These are phyloP conservation scores for Andrena haemorrhoa DNA, from an alignment of 2,888 invertebrate species.

Conservation along the genomic window DNA sequence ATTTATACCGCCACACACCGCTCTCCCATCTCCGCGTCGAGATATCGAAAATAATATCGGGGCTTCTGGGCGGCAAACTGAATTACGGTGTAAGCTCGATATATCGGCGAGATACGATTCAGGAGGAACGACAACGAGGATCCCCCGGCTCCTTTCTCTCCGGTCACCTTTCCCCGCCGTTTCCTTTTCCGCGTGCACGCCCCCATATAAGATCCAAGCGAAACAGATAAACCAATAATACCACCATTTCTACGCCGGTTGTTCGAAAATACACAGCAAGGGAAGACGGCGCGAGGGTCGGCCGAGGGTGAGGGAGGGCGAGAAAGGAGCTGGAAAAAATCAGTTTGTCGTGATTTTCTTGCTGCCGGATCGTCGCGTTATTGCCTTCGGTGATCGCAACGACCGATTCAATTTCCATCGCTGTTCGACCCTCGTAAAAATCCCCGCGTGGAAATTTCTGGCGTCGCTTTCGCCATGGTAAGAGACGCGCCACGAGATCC, in stretches of 20 bases:
- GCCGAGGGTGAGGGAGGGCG: not conserved
- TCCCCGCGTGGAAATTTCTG: constrained; percentile 2
- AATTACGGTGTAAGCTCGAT: constrained; percentile 73
- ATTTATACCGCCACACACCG: constrained; percentile 56
- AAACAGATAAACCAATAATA: constrained; percentile 80
- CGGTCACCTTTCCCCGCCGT: not conserved
- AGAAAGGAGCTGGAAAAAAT: constrained; percentile 44
- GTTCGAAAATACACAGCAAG: constrained; percentile 55
- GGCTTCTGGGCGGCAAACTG: constrained; percentile 68
- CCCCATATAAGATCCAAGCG: constrained; percentile 38
- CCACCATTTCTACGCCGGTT: constrained; percentile 71
- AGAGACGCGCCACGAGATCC: not conserved
- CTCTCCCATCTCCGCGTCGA: constrained; percentile 44
- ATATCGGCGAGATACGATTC: constrained; percentile 67
- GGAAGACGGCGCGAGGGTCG: not conserved
- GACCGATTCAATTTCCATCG: constrained; percentile 62
- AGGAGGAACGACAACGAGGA: constrained; percentile 55
- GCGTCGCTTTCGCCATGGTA: not conserved
- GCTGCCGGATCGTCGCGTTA: constrained; percentile 44
- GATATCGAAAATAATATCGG: constrained; percentile 79
- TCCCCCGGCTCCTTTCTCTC: constrained; percentile 3
- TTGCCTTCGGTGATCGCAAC: constrained; percentile 46
- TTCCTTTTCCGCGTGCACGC: constrained; percentile 12
- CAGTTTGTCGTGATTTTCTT: constrained; percentile 60
- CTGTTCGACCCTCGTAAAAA: not conserved